Conservation (phyloP, 2,888 invertebrate genomes). For the Linnaemya vulpina region DNA sequence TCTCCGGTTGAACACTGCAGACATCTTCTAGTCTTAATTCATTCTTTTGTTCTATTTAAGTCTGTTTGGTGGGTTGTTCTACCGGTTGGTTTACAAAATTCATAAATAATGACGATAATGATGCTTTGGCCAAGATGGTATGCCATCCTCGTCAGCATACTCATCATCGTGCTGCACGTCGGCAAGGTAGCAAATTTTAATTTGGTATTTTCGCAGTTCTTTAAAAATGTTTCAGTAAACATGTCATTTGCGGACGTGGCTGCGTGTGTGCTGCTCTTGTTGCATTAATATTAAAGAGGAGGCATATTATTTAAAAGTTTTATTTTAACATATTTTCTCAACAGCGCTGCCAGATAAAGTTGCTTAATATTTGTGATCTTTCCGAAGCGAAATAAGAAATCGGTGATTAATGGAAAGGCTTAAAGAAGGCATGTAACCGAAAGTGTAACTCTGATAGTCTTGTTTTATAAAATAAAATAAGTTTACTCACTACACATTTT, state of each 20-base stretch:
- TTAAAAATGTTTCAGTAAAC: conserved; percentile 60
- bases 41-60: conserved; percentile 52
- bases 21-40: conserved; percentile 33
- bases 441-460: too few species aligned
- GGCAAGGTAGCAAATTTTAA: conserved; percentile 61
- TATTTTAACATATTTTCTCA: not conserved
- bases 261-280: conserved; percentile 13
- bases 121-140: conserved; percentile 34
- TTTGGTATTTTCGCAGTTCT: conserved; percentile 49
- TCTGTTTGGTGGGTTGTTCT: conserved; percentile 15
- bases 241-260: conserved; percentile 38
- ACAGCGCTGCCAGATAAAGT: too few species aligned
- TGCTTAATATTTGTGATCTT: too few species aligned
- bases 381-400: too few species aligned
- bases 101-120: conserved; percentile 69
- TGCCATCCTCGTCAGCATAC: conserved; percentile 29
- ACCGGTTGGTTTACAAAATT: conserved; percentile 55
- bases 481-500: too few species aligned
- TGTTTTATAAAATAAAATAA: too few species aligned
- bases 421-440: too few species aligned
- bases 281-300: conserved; percentile 29
- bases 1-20: conserved; percentile 8
- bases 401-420: too few species aligned
- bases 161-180: conserved; percentile 2
- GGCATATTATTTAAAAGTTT: conserved; percentile 63